Percentiles rank a stretch among this genome's conserved stretches.
Evolutionary conservation across 2,113 vertebrate genomes (phyloP).

Genomic region (Stigmatopora nigra): DNA sequence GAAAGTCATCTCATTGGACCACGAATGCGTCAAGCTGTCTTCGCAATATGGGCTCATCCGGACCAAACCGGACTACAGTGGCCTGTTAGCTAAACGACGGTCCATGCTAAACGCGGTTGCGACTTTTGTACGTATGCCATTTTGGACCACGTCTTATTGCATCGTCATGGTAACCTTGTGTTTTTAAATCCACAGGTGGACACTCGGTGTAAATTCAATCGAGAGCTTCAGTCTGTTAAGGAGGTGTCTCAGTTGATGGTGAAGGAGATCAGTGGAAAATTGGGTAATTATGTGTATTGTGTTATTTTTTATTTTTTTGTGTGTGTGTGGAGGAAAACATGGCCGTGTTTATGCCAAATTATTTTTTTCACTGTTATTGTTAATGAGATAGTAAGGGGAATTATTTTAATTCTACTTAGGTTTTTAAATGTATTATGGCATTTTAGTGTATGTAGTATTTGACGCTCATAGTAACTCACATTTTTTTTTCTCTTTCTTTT

Average conservation of each 20-base stretch:
- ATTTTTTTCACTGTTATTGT: too few species aligned
- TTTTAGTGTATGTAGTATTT: background rate
- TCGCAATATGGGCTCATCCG: constrained; percentile 64
- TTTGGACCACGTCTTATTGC: background rate
- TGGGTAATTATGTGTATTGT: constrained; percentile 54
- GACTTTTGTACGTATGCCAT: constrained; percentile 55
- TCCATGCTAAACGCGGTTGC: constrained; percentile 55
- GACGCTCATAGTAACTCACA: background rate
- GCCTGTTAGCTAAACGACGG: constrained; percentile 55
- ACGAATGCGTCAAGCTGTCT: constrained; percentile 50
- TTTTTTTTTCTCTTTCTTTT: constrained; percentile 13
- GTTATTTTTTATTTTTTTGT: background rate
- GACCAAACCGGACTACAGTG: constrained; percentile 67
- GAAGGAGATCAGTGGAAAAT: constrained; percentile 63
- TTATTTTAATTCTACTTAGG: too few species aligned
- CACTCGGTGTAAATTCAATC: constrained; percentile 62
- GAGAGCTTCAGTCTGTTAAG: constrained; percentile 59
- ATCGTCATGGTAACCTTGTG: background rate
- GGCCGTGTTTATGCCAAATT: too few species aligned
- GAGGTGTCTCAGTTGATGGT: constrained; percentile 57
- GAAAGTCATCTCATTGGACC: constrained; percentile 43
- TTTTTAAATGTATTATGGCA: too few species aligned
- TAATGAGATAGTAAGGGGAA: too few species aligned
- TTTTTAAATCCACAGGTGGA: constrained; percentile 58
- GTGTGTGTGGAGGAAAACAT: too few species aligned